Conservation (phyloP, 2,797 vertebrate species). For the Sebastes steindachneri region DNA sequence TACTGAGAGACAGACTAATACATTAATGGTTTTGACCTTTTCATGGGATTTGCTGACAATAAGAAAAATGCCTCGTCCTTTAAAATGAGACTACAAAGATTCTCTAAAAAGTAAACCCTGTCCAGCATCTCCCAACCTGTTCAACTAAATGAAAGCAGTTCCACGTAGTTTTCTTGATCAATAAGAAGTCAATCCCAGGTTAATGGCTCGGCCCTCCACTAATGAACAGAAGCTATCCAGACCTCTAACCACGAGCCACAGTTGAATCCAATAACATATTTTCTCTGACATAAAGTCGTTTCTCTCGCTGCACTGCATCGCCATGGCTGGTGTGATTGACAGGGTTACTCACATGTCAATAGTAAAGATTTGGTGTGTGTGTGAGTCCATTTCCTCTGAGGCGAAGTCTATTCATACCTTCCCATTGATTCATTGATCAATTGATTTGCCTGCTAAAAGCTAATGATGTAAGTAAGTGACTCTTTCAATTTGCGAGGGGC, state of each 20-base stretch:
- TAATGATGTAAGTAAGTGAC: slow-evolving; percentile 86
- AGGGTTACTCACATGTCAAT: slow-evolving; percentile 82
- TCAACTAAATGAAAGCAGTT: slow-evolving; percentile 63
- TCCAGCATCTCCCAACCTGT: slow-evolving; percentile 35
- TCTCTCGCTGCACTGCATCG: slow-evolving; percentile 31
- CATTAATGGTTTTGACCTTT: not conserved
- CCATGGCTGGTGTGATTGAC: slow-evolving; percentile 70
- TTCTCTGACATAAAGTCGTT: slow-evolving; percentile 81
- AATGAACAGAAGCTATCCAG: slow-evolving; percentile 69
- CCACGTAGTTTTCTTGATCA: slow-evolving; percentile 72
- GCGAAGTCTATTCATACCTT: slow-evolving; percentile 79
- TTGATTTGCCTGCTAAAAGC: slow-evolving; percentile 84
- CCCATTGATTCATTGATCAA: slow-evolving; percentile 85
- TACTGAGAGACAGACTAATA: not conserved
- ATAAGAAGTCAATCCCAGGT: slow-evolving; percentile 80
- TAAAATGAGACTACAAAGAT: not conserved
- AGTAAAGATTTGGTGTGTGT: slow-evolving; percentile 74
- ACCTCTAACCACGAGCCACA: slow-evolving; percentile 61
- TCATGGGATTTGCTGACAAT: not conserved
- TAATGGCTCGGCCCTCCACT: slow-evolving; percentile 74
- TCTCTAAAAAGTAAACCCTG: slow-evolving; percentile 30
- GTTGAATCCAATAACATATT: slow-evolving; percentile 77
- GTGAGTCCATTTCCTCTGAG: slow-evolving; percentile 76
- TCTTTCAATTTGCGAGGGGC: slow-evolving; percentile 74
- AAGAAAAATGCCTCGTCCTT: not conserved